Evolutionary conservation across 1,140 invertebrate genomes (phyloP).

Genomic region (Helicoverpa zea): DNA sequence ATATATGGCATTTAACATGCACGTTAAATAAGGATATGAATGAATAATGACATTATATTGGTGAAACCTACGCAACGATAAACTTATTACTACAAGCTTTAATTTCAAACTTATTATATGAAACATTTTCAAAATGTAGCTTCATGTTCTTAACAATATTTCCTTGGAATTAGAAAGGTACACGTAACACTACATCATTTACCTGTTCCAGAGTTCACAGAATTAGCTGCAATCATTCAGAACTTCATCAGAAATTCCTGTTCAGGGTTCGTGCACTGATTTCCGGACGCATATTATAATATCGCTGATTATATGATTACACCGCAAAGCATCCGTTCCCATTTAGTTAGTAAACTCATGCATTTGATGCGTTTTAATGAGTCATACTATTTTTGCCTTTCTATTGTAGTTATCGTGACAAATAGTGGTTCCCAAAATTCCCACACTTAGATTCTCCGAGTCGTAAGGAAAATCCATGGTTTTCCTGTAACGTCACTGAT

Average conservation of each 20-base stretch:
- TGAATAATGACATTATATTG: no score
- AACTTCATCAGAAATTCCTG: not conserved
- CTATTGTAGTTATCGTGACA: not conserved
- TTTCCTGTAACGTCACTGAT: not conserved
- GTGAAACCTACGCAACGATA: no score
- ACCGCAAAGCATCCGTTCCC: slow-evolving; percentile 9
- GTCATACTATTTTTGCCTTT: not conserved
- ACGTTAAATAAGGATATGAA: no score
- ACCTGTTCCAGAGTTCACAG: slow-evolving; percentile 4
- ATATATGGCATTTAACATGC: no score
- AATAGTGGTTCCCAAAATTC: not conserved
- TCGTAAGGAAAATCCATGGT: not conserved
- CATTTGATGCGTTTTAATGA: not conserved
- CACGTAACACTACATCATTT: not conserved
- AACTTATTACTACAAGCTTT: no score
- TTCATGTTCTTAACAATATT: no score
- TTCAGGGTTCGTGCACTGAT: not conserved
- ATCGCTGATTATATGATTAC: not conserved
- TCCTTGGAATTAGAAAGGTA: not conserved
- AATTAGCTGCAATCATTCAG: not conserved
- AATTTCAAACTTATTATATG: no score
- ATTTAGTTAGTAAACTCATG: not conserved
- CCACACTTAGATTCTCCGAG: not conserved
- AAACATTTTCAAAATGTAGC: no score
- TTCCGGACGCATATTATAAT: not conserved